phyloP scores from a whole-genome alignment of 2,797 vertebrate genomes.

The Masticophis lateralis region DNA sequence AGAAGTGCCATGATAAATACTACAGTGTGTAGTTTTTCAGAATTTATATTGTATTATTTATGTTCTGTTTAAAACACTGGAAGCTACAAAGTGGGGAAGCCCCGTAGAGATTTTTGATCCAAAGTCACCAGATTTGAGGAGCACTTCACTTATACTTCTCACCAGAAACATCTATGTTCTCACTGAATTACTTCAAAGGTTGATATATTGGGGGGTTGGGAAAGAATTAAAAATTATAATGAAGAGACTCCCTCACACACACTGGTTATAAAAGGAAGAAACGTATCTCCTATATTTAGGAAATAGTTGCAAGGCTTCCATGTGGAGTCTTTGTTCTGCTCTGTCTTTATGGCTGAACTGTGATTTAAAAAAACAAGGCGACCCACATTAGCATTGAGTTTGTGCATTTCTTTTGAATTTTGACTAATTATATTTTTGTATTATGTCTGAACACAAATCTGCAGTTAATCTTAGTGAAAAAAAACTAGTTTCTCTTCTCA shows the following conservation, averaged over 20 bases:
- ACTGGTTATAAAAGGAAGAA: slow-evolving; percentile 36
- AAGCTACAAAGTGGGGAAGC: slow-evolving; percentile 66
- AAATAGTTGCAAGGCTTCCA: slow-evolving; percentile 3
- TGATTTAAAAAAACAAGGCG: neutral
- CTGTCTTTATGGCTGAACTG: neutral
- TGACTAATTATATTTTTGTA: neutral
- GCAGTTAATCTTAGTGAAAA: neutral
- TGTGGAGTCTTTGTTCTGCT: neutral
- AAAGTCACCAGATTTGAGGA: slow-evolving; percentile 62
- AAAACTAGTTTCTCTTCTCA: neutral
- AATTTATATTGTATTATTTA: slow-evolving; percentile 60
- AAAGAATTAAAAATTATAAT: slow-evolving; percentile 2
- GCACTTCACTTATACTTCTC: slow-evolving; percentile 61
- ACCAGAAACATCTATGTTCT: slow-evolving; percentile 58
- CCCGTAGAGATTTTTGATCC: slow-evolving; percentile 55
- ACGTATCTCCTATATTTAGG: neutral
- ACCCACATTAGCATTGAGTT: neutral
- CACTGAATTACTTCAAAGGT: slow-evolving; percentile 57
- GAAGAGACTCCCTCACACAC: slow-evolving; percentile 1
- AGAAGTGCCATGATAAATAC: slow-evolving; percentile 66
- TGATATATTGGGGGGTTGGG: slow-evolving; percentile 32
- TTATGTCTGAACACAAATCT: neutral
- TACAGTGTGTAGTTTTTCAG: slow-evolving; percentile 63
- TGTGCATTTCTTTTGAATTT: neutral
- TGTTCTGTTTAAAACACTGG: slow-evolving; percentile 58